These are phyloP conservation scores for Tinea pellionella DNA, from an alignment of 2,888 invertebrate species.

Conservation along the genomic window DNA sequence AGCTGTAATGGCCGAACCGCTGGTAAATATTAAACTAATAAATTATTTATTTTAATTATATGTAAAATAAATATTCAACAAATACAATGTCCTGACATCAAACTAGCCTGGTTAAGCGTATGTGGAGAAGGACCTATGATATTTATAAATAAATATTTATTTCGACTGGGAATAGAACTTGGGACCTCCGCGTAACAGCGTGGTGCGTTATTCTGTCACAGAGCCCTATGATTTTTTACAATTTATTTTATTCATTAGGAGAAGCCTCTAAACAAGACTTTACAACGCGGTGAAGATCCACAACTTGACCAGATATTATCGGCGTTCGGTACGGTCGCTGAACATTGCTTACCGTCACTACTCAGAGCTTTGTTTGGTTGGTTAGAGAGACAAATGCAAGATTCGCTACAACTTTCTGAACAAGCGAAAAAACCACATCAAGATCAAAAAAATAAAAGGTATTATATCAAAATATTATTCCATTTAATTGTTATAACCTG, in stretches of 20 bases:
- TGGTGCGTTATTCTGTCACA: too few species aligned
- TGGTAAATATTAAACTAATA: constrained; percentile 75
- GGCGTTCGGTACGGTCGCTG: constrained; percentile 94
- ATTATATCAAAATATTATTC: too few species aligned
- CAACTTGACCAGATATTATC: constrained; percentile 94
- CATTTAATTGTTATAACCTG: too few species aligned
- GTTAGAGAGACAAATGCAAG: constrained; percentile 89
- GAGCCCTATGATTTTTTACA: too few species aligned
- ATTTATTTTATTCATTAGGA: constrained; percentile 67
- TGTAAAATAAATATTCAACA: too few species aligned
- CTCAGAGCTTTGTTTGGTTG: constrained; percentile 92
- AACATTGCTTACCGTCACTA: constrained; percentile 96
- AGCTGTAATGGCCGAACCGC: constrained; percentile 90
- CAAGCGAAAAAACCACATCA: constrained; percentile 68
- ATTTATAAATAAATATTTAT: neutral
- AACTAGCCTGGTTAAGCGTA: too few species aligned
- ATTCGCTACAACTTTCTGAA: constrained; percentile 65
- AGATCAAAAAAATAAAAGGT: constrained; percentile 65
- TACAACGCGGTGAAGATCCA: constrained; percentile 95
- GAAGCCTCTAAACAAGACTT: constrained; percentile 92
- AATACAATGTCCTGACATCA: too few species aligned
- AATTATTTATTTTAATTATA: too few species aligned
- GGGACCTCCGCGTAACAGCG: too few species aligned
- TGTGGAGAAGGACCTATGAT: too few species aligned
- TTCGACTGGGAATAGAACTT: too few species aligned